Percentiles rank a stretch among this genome's conserved stretches.
Evolutionary conservation across 2,888 invertebrate species (phyloP).

Genomic region (Luffia ferchaultella): DNA sequence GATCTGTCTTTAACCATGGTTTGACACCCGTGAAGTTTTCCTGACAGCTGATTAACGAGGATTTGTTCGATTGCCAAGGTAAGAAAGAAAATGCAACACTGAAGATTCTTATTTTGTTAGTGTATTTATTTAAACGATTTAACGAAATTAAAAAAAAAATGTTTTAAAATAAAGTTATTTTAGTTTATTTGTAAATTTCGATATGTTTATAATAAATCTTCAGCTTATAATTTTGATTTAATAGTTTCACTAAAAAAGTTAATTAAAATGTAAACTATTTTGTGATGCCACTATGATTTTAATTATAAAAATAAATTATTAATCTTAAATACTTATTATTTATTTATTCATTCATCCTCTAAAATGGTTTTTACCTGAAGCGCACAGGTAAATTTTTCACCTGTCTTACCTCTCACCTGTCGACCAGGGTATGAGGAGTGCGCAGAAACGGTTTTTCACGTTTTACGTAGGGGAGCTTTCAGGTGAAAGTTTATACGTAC

Average conservation of each 20-base stretch:
- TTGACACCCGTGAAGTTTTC: conserved; percentile 53
- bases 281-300: too few species aligned
- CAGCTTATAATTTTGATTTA: too few species aligned
- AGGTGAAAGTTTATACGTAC: conserved; percentile 22
- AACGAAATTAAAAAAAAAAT: too few species aligned
- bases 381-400: conserved; percentile 44
- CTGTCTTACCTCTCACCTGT: conserved; percentile 54
- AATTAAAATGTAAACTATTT: too few species aligned
- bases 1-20: conserved; percentile 54
- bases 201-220: too few species aligned
- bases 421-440: conserved; percentile 39
- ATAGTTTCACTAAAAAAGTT: too few species aligned
- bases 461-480: conserved; percentile 23
- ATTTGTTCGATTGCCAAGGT: not conserved
- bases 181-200: too few species aligned
- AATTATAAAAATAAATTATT: too few species aligned
- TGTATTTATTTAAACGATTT: too few species aligned
- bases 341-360: too few species aligned
- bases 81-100: not conserved
- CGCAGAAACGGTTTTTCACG: conserved; percentile 22
- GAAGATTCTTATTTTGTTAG: not conserved
- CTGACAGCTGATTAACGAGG: conserved; percentile 42
- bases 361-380: conserved; percentile 16
- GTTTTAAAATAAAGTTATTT: too few species aligned
- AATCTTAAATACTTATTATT: too few species aligned